These are phyloP conservation scores for Trichopria drosophilae DNA, from an alignment of 2,888 invertebrate genomes.

Conservation along the genomic window DNA sequence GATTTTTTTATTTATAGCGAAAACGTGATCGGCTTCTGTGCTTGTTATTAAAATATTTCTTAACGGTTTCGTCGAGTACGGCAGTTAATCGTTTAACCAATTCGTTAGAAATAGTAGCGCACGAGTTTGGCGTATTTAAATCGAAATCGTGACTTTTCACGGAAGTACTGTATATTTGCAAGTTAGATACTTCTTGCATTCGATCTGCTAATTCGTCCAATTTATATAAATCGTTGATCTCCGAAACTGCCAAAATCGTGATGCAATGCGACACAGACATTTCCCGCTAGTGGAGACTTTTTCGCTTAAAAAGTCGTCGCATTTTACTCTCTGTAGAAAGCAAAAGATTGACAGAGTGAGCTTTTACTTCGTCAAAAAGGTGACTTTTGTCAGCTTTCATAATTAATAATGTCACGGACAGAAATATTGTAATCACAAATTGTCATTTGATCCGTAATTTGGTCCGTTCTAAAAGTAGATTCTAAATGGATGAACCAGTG, in stretches of 20 bases:
- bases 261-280: neutral
- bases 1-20: too few species aligned
- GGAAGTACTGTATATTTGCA: neutral
- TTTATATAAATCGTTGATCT: slow-evolving; percentile 12
- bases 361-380: neutral
- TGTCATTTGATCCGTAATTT: neutral
- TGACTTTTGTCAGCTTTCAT: too few species aligned
- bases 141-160: too few species aligned
- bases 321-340: neutral
- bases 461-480: neutral
- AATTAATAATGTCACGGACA: neutral
- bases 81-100: too few species aligned
- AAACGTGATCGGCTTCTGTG: slow-evolving; percentile 1
- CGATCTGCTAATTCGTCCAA: slow-evolving; percentile 14
- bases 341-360: neutral
- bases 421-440: neutral
- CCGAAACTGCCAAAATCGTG: slow-evolving; percentile 7
- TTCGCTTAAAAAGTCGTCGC: slow-evolving; percentile 4
- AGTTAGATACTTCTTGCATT: neutral
- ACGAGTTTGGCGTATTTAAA: too few species aligned
- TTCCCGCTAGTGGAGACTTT: slow-evolving; percentile 1
- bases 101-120: too few species aligned
- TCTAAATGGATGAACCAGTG: neutral
- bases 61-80: too few species aligned
- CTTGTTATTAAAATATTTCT: too few species aligned